phyloP scores from a whole-genome alignment of 2,888 invertebrate species.

The Chrysopilus asiliformis region DNA sequence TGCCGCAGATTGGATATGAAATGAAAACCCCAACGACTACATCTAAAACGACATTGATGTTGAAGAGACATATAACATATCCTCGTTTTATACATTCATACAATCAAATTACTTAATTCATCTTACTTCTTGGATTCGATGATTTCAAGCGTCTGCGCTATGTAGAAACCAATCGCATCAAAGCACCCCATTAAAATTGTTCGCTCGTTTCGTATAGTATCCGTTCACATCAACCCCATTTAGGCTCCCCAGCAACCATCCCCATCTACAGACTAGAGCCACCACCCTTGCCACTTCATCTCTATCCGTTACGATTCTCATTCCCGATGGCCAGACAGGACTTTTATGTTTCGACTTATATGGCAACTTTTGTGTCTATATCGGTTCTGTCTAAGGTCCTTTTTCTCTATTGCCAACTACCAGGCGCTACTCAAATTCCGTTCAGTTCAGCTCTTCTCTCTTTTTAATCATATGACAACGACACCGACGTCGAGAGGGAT shows the following conservation, averaged over 20 bases:
- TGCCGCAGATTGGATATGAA: no score
- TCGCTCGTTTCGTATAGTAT: conserved; percentile 21
- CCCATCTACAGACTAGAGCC: not conserved
- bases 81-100: no score
- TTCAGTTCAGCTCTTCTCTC: no score
- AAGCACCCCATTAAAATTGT: conserved; percentile 37
- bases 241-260: not conserved
- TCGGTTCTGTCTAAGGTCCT: conserved; percentile 10
- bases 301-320: not conserved
- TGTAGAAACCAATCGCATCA: conserved; percentile 40
- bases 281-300: not conserved
- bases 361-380: conserved; percentile 15
- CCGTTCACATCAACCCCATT: conserved; percentile 14
- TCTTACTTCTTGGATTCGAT: conserved; percentile 31
- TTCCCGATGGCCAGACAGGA: conserved; percentile 13
- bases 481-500: no score
- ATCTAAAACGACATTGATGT: no score
- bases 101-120: conserved; percentile 12
- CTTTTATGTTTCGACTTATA: conserved; percentile 14
- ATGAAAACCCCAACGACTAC: no score
- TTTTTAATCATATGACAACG: no score
- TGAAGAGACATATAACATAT: no score
- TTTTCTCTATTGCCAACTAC: no score
- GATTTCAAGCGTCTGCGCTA: conserved; percentile 40
- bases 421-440: no score